These are phyloP conservation scores for Halyomorpha halys DNA, from an alignment of 1,140 invertebrate genomes.

Conservation along the genomic window DNA sequence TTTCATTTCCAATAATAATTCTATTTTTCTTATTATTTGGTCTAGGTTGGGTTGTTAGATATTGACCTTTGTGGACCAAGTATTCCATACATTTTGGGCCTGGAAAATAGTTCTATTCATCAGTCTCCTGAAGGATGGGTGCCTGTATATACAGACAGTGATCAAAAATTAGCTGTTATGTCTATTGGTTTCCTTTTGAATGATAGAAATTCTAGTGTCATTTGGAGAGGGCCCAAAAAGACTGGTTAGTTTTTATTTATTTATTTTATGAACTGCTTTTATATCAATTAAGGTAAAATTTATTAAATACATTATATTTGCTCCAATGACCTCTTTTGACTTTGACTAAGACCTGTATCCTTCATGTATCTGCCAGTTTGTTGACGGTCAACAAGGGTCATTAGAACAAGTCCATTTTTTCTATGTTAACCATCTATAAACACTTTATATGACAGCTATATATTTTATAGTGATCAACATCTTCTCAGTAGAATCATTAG, in stretches of 20 bases:
- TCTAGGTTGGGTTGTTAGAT: conserved; percentile 83
- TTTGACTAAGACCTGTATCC: no score
- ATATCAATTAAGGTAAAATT: no score
- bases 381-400: no score
- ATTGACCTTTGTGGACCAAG: conserved; percentile 93
- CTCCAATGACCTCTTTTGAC: no score
- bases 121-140: conserved; percentile 82
- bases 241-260: conserved; percentile 48
- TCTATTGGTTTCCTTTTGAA: conserved; percentile 88
- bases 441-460: no score
- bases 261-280: no score
- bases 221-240: conserved; percentile 95
- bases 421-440: no score
- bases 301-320: no score
- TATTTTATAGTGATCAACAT: no score
- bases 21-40: conserved; percentile 18
- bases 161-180: conserved; percentile 80
- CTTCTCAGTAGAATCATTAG: no score
- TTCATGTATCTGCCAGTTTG: no score
- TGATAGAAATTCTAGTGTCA: conserved; percentile 75
- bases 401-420: no score
- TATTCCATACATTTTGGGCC: conserved; percentile 71
- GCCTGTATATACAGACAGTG: conserved; percentile 75
- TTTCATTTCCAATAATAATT: conserved; percentile 23
- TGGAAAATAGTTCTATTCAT: conserved; percentile 68